Evolutionary conservation across 2,113 vertebrate genomes (phyloP).

Genomic region (Hydrolagus affinis): DNA sequence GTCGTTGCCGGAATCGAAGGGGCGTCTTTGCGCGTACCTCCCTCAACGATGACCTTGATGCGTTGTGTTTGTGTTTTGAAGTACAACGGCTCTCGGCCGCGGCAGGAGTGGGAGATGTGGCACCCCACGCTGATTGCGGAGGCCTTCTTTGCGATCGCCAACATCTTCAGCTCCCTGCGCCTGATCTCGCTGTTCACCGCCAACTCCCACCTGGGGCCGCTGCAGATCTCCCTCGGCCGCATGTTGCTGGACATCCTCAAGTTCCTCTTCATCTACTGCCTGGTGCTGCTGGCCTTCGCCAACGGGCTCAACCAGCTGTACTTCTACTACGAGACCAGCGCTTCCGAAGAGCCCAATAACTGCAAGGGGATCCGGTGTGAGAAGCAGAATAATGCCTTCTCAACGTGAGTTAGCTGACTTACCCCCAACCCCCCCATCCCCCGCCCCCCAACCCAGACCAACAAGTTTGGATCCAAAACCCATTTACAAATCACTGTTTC

Average conservation of each 20-base stretch:
- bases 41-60: background rate
- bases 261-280: slow-evolving; percentile 98
- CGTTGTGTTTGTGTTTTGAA: slow-evolving; percentile 45
- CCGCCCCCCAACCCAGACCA: too few species aligned
- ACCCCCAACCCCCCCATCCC: too few species aligned
- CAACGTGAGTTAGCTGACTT: slow-evolving; percentile 69
- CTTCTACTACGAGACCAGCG: slow-evolving; percentile 93
- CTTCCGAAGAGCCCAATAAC: slow-evolving; percentile 87
- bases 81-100: slow-evolving; percentile 87
- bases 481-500: too few species aligned
- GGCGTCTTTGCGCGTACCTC: too few species aligned
- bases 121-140: slow-evolving; percentile 93
- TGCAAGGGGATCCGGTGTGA: slow-evolving; percentile 95
- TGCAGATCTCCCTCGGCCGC: slow-evolving; percentile 93
- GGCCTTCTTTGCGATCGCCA: slow-evolving; percentile 95
- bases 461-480: too few species aligned
- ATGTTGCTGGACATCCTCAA: slow-evolving; percentile 98
- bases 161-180: slow-evolving; percentile 94
- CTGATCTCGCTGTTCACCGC: slow-evolving; percentile 98
- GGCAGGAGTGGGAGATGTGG: slow-evolving; percentile 97
- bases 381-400: slow-evolving; percentile 96
- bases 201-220: slow-evolving; percentile 92
- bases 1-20: too few species aligned
- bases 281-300: slow-evolving; percentile 91
- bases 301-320: slow-evolving; percentile 94